These are phyloP conservation scores for Liodrosophila aerea DNA, from an alignment of 2,888 invertebrate genomes.

Conservation along the genomic window DNA sequence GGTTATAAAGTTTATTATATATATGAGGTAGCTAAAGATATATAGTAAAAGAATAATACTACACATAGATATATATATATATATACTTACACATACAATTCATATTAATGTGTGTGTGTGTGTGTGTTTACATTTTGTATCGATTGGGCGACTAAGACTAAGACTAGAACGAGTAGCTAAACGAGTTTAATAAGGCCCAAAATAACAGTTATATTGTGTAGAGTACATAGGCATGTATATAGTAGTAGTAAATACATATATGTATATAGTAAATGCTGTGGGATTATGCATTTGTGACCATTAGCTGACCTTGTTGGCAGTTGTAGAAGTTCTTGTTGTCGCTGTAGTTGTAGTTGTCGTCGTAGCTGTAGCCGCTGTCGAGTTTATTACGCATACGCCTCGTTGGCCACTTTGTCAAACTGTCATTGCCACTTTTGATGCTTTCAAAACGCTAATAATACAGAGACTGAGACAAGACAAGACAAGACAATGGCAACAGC, in stretches of 20 bases:
- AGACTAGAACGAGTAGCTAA: constrained; percentile 46
- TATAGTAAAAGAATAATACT: constrained; percentile 17
- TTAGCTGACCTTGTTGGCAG: constrained; percentile 72
- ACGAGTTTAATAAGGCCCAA: constrained; percentile 36
- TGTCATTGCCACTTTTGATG: constrained; percentile 18
- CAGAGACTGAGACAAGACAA: constrained; percentile 1
- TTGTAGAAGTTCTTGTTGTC: constrained; percentile 22
- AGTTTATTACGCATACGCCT: constrained; percentile 60
- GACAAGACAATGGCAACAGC: constrained; percentile 28
- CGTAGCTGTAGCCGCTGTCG: constrained; percentile 40
- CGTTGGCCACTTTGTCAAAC: constrained; percentile 54
- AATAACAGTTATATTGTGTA: constrained; percentile 28
- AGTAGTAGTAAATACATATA: constrained; percentile 15
- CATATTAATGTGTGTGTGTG: constrained; percentile 1
- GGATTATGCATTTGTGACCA: constrained; percentile 65
- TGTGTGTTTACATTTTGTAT: constrained; percentile 54
- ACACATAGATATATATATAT: constrained; percentile 31
- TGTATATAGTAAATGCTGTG: constrained; percentile 49
- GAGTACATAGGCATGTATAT: constrained; percentile 23
- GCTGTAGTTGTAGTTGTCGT: constrained; percentile 13
- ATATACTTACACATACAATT: constrained; percentile 3
- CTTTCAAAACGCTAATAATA: constrained; percentile 40
- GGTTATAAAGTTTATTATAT: constrained; percentile 2
- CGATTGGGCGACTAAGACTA: constrained; percentile 39
- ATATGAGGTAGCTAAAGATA: constrained; percentile 15